phyloP scores from a whole-genome alignment of 2,797 vertebrate species.

The Peromyscus nudipes region DNA sequence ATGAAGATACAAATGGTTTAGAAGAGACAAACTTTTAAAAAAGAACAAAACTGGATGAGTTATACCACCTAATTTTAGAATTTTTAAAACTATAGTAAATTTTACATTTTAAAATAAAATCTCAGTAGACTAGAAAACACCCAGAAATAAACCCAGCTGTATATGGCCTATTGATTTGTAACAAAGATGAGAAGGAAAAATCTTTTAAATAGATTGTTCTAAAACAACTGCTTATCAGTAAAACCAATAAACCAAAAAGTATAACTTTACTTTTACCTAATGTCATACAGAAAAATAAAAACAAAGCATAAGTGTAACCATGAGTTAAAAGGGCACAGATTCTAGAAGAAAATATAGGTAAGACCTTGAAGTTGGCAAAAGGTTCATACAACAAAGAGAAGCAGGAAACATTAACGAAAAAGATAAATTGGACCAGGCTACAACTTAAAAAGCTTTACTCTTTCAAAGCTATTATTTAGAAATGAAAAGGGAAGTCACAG shows the following conservation, averaged over 20 bases:
- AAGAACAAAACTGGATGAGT: background rate
- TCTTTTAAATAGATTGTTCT: background rate
- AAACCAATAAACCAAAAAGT: background rate
- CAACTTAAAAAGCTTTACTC: background rate
- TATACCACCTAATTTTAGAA: slow-evolving; percentile 1
- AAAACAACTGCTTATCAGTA: background rate
- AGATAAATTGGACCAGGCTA: background rate
- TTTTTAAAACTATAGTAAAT: background rate
- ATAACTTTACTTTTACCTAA: slow-evolving; percentile 9
- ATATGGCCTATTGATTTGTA: slow-evolving; percentile 38
- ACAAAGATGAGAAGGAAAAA: slow-evolving; percentile 3
- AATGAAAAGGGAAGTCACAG: slow-evolving; percentile 29
- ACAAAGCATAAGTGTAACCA: background rate
- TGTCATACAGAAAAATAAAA: background rate
- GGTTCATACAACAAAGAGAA: slow-evolving; percentile 2
- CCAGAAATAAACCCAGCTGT: background rate
- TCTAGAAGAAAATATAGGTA: background rate
- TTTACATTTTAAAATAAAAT: background rate
- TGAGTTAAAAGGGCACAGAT: background rate
- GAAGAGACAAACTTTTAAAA: background rate
- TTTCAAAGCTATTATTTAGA: slow-evolving; percentile 20
- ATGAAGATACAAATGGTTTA: background rate
- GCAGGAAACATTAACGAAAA: background rate
- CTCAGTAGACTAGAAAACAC: background rate
- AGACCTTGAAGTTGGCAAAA: slow-evolving; percentile 10